Percentiles rank a stretch among this genome's conserved stretches.
Conservation (phyloP, 2,113 vertebrate genomes). For the Cyanoliseus patagonus region DNA sequence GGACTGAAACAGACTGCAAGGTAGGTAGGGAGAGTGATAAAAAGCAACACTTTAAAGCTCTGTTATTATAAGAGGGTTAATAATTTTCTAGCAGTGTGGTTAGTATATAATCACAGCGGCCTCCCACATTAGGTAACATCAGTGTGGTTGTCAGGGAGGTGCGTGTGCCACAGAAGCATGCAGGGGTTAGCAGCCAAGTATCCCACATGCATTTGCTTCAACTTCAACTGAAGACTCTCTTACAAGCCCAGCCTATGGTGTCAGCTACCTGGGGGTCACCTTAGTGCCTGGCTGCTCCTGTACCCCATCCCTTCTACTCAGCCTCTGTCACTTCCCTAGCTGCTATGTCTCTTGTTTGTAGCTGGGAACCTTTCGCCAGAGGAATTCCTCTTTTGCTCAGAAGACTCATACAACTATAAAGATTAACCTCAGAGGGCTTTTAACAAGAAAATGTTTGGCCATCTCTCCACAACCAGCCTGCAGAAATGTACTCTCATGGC, state of each 20-base stretch:
- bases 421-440: not conserved
- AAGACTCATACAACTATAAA: not conserved
- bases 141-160: not conserved
- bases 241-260: not conserved
- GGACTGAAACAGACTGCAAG: not conserved
- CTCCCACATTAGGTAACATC: not conserved
- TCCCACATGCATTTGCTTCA: not conserved
- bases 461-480: not conserved
- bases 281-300: not conserved
- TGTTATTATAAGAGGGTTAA: not conserved
- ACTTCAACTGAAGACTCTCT: rapidly evolving
- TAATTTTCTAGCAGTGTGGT: not conserved
- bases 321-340: not conserved
- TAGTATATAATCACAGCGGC: not conserved
- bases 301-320: not conserved
- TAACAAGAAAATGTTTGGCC: not conserved
- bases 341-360: not conserved
- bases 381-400: not conserved
- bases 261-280: not conserved
- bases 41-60: not conserved
- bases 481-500: not conserved
- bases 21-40: not conserved
- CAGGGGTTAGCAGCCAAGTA: not conserved
- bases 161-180: rapidly evolving
- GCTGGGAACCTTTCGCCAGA: not conserved